A percentile compares a stretch with the other conserved stretches of the same genome.
These are phyloP conservation scores for Pollenia griseotomentosa DNA, from an alignment of 2,888 invertebrate species.

Conservation along the genomic window DNA sequence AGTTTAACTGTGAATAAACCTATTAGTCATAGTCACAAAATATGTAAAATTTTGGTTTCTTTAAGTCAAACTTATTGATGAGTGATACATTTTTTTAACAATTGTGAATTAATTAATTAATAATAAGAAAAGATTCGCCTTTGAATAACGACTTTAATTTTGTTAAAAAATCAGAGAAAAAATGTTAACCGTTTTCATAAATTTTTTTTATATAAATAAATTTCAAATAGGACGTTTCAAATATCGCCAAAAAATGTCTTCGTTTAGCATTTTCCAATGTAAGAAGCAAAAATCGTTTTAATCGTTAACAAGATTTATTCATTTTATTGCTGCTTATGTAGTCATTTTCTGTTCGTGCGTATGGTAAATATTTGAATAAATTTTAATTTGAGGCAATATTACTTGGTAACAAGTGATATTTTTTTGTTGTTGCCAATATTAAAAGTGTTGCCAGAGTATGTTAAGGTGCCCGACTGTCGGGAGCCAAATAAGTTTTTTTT, in stretches of 20 bases:
- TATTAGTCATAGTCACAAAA: slow-evolving; percentile 27
- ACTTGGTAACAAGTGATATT: slow-evolving; percentile 50
- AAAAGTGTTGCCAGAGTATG: slow-evolving; percentile 71
- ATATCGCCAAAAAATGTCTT: neutral
- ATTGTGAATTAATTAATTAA: no score
- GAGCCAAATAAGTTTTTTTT: slow-evolving; percentile 83
- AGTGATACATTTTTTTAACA: no score
- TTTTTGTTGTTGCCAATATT: slow-evolving; percentile 42
- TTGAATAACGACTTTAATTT: no score
- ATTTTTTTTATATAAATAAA: no score
- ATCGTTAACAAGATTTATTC: neutral
- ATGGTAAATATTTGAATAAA: slow-evolving; percentile 47
- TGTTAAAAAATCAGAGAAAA: no score
- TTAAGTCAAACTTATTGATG: no score
- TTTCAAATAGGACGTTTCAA: no score
- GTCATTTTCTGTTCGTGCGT: slow-evolving; percentile 20
- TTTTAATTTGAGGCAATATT: slow-evolving; percentile 39
- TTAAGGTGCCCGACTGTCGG: slow-evolving; percentile 86
- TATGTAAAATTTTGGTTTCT: no score
- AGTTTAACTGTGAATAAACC: neutral
- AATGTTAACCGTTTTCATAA: no score
- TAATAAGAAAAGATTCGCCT: no score
- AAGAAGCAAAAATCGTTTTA: neutral
- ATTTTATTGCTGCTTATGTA: slow-evolving; percentile 20
- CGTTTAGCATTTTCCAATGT: neutral